Percentiles rank a stretch among this genome's conserved stretches.
Conservation (phyloP, 2,797 vertebrate genomes). For the Tragelaphus eurycerus region DNA sequence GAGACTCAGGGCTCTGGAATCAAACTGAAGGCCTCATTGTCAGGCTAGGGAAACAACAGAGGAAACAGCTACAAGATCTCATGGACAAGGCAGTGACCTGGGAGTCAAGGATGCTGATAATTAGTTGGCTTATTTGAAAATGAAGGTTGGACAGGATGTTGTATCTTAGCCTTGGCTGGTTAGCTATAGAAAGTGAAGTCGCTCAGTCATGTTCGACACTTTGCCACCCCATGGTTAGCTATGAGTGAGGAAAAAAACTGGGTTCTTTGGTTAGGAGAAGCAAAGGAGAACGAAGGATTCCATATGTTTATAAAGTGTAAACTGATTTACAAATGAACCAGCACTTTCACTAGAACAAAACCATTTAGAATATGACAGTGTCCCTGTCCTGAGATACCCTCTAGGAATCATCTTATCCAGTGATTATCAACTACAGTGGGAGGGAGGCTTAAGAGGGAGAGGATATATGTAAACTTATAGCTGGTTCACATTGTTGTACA, state of each 20-base stretch:
- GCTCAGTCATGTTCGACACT: neutral
- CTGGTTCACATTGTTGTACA: neutral
- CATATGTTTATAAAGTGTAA: neutral
- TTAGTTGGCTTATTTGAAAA: constrained; percentile 42
- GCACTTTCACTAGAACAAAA: neutral
- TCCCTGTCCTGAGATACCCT: neutral
- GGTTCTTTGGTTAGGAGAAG: neutral
- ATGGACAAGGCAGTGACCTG: constrained; percentile 20
- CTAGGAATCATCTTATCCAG: neutral
- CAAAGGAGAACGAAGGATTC: neutral
- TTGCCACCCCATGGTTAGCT: neutral
- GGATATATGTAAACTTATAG: neutral
- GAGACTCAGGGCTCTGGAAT: constrained; percentile 50
- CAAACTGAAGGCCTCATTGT: constrained; percentile 37
- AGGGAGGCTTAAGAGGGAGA: neutral
- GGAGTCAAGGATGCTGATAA: constrained; percentile 52
- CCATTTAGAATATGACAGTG: neutral
- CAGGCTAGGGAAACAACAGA: neutral
- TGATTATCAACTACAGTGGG: neutral
- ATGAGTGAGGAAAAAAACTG: constrained; percentile 5
- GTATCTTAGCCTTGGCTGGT: constrained; percentile 31
- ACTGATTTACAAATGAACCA: neutral
- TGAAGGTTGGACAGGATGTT: constrained; percentile 29
- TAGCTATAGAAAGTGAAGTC: neutral
- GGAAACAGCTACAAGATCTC: constrained; percentile 50